Percentiles rank a stretch among this genome's conserved stretches.
These are phyloP conservation scores for Anarrhichthys ocellatus DNA, from an alignment of 2,113 vertebrate species.

Conservation along the genomic window DNA sequence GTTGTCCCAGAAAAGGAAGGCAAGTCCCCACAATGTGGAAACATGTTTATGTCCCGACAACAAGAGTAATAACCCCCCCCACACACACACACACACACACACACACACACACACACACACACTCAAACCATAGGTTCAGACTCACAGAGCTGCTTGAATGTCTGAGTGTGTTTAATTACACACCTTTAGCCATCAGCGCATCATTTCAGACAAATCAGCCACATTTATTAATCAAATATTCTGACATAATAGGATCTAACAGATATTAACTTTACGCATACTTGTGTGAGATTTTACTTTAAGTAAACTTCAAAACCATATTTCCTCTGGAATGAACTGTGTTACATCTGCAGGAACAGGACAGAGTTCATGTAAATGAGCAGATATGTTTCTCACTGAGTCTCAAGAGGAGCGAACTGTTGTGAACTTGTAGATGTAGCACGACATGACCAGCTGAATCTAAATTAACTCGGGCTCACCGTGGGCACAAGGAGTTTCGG, in stretches of 20 bases:
- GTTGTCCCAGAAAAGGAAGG: not conserved
- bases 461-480: not conserved
- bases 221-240: not conserved
- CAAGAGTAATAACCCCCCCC: too few relatives aligned
- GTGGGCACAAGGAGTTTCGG: not conserved
- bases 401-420: not conserved
- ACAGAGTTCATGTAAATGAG: not conserved
- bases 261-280: not conserved
- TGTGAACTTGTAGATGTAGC: not conserved
- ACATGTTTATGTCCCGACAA: not conserved
- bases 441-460: not conserved
- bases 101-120: not conserved
- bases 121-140: not conserved
- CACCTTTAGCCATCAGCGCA: too few relatives aligned
- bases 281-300: not conserved
- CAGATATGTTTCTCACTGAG: not conserved
- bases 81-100: slow-evolving; percentile 2
- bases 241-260: not conserved
- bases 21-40: not conserved
- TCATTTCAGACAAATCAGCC: not conserved
- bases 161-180: too few relatives aligned
- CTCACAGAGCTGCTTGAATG: too few relatives aligned
- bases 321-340: not conserved
- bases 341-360: not conserved
- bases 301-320: not conserved